These are phyloP conservation scores for Caenorhabditis uteleia DNA, from an alignment of 2,888 invertebrate species.

Conservation along the genomic window DNA sequence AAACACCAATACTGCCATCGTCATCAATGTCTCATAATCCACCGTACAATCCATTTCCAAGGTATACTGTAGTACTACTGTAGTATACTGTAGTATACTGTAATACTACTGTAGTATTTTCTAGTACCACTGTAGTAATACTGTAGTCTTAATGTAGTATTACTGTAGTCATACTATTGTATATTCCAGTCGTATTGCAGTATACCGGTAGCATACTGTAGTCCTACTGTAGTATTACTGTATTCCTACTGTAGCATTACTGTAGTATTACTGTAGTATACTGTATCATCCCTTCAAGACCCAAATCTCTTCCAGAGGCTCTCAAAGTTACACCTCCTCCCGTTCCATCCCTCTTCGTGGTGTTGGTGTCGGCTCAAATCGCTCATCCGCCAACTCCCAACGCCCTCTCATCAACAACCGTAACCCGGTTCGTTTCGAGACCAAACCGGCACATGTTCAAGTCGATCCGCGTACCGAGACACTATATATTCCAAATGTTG, in stretches of 20 bases:
- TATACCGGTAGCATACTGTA: too few relatives aligned
- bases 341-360: constrained; percentile 14
- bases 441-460: background rate
- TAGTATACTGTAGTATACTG: too few relatives aligned
- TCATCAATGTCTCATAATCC: constrained; percentile 28
- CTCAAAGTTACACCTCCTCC: constrained; percentile 19
- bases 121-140: too few relatives aligned
- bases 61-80: too few relatives aligned
- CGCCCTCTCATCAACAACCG: constrained; percentile 9
- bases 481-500: background rate
- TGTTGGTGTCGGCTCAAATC: constrained; percentile 11
- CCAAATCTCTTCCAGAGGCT: constrained; percentile 15
- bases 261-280: too few relatives aligned
- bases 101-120: too few relatives aligned
- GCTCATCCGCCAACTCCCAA: constrained; percentile 25
- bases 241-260: too few relatives aligned
- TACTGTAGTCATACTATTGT: too few relatives aligned
- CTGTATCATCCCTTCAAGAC: too few relatives aligned
- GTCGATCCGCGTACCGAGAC: background rate
- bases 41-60: constrained; percentile 21
- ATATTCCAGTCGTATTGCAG: too few relatives aligned
- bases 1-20: constrained; percentile 33
- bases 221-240: too few relatives aligned
- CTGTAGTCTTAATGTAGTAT: too few relatives aligned
- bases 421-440: constrained; percentile 22